Conservation (phyloP, 1,140 invertebrate species). For the Coptotermes formosanus region DNA sequence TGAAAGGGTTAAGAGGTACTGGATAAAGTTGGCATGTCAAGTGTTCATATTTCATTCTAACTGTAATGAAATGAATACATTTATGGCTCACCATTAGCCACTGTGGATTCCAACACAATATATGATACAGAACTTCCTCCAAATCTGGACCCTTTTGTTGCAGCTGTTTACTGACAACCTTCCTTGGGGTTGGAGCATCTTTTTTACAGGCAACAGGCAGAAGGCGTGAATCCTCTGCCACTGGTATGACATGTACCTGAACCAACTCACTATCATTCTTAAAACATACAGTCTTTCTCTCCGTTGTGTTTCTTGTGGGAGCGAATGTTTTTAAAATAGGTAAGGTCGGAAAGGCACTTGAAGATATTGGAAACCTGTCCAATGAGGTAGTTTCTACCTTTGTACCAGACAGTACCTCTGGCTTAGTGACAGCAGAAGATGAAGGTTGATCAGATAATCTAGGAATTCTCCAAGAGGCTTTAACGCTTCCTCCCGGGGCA, state of each 20-base stretch:
- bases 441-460: neutral
- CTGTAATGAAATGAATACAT: neutral
- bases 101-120: neutral
- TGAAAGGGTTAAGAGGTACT: no score
- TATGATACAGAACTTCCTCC: neutral
- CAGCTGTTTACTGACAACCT: neutral
- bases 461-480: neutral
- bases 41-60: neutral
- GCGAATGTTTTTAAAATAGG: neutral
- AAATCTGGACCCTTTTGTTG: neutral
- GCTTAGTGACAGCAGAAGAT: neutral
- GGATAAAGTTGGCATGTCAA: neutral
- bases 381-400: neutral
- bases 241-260: neutral
- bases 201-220: slow-evolving; percentile 1
- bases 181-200: neutral
- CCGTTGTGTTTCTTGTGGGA: neutral
- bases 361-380: neutral
- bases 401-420: neutral
- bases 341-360: neutral
- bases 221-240: neutral
- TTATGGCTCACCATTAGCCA: neutral
- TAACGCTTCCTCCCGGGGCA: neutral
- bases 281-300: neutral
- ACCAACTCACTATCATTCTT: neutral